phyloP scores from a whole-genome alignment of 2,888 invertebrate genomes.

The Cybosia mesomella region DNA sequence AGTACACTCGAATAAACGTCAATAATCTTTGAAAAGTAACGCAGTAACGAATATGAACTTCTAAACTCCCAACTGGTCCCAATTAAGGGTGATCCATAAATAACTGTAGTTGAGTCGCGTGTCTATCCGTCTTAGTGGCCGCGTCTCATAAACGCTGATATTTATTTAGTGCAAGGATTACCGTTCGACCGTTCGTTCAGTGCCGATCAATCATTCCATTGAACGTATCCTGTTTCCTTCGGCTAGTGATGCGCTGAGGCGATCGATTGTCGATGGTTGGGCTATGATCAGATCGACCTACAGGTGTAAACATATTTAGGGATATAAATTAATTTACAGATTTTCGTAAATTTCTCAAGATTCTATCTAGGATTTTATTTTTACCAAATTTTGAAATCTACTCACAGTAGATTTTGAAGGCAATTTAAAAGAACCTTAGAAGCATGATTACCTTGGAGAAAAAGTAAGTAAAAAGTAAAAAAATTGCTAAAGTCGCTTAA shows the following conservation, averaged over 20 bases:
- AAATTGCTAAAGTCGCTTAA: no score
- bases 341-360: neutral
- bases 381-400: no score
- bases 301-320: neutral
- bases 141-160: slow-evolving; percentile 67
- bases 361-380: no score
- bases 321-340: neutral
- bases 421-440: no score
- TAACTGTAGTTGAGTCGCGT: slow-evolving; percentile 45
- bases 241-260: slow-evolving; percentile 71
- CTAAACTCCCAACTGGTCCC: slow-evolving; percentile 16
- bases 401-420: no score
- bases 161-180: slow-evolving; percentile 84
- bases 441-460: no score
- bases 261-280: slow-evolving; percentile 52
- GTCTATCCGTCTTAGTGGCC: slow-evolving; percentile 41
- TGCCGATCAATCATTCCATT: slow-evolving; percentile 86
- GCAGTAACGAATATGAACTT: slow-evolving; percentile 9
- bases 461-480: no score
- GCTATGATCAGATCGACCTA: no score
- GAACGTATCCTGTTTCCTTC: slow-evolving; percentile 85
- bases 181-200: slow-evolving; percentile 70
- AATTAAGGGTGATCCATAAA: slow-evolving; percentile 46
- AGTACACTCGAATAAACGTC: neutral
- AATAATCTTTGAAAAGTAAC: slow-evolving; percentile 6